phyloP scores from a whole-genome alignment of 2,797 vertebrate species.

The Acrocephalus scirpaceus region DNA sequence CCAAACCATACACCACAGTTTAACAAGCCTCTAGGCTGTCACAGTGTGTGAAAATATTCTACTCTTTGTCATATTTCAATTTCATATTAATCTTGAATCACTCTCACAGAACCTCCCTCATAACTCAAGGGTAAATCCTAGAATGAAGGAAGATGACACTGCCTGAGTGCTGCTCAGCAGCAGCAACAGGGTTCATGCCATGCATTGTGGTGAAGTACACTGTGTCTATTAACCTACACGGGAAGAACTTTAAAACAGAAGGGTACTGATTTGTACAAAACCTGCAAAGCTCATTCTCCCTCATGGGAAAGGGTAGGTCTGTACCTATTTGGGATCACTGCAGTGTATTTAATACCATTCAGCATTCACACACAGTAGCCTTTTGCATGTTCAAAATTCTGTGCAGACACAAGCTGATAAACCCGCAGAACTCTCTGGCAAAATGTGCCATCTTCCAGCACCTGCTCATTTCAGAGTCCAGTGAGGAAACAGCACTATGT shows the following conservation, averaged over 20 bases:
- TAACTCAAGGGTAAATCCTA: conserved; percentile 12
- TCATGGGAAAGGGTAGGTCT: background rate
- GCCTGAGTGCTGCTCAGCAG: background rate
- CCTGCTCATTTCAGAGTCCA: conserved; percentile 47
- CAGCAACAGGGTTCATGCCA: background rate
- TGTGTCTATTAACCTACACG: background rate
- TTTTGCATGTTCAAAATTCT: background rate
- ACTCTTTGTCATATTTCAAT: conserved; percentile 34
- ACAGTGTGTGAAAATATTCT: conserved; percentile 38
- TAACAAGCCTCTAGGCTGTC: conserved; percentile 45
- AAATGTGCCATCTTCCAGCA: conserved; percentile 12
- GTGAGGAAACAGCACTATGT: background rate
- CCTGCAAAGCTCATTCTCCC: background rate
- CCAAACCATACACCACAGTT: conserved; percentile 20
- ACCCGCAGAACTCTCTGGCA: conserved; percentile 3
- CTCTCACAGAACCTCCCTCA: conserved; percentile 11
- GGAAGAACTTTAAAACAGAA: background rate
- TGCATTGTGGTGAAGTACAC: background rate
- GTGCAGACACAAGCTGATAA: background rate
- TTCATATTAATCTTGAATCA: conserved; percentile 22
- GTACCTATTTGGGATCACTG: background rate
- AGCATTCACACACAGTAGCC: background rate
- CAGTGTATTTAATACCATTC: background rate
- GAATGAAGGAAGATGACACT: background rate
- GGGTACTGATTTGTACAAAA: background rate